These are phyloP conservation scores for Deroptyus accipitrinus DNA, from an alignment of 2,113 vertebrate species.

Conservation along the genomic window DNA sequence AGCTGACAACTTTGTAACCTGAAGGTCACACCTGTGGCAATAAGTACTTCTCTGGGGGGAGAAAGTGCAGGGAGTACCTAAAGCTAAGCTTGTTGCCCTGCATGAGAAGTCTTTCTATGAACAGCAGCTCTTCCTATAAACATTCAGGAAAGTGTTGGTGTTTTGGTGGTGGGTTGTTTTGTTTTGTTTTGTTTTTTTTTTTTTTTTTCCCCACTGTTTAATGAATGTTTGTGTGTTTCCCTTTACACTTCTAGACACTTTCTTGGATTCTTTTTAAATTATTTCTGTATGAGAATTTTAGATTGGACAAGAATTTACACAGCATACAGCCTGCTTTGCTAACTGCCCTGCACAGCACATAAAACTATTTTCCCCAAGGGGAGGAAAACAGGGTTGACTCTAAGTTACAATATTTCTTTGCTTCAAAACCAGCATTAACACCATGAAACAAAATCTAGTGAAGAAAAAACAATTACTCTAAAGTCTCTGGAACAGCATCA, in stretches of 20 bases:
- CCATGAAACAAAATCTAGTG: background rate
- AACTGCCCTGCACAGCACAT: background rate
- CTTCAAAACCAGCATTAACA: background rate
- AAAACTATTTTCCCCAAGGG: background rate
- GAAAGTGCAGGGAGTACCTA: background rate
- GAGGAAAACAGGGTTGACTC: background rate
- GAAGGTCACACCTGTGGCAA: background rate
- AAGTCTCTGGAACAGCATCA: background rate
- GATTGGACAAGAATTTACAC: background rate
- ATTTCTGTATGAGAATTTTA: background rate
- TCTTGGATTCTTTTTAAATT: background rate
- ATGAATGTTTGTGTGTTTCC: background rate
- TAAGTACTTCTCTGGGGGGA: background rate
- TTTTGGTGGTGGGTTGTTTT: background rate
- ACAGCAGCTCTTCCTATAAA: background rate
- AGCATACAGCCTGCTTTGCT: background rate
- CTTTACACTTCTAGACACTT: background rate
- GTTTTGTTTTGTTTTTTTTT: too few species aligned
- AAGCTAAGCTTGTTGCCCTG: background rate
- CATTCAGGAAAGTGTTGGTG: background rate
- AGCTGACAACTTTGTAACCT: background rate
- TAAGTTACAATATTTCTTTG: background rate
- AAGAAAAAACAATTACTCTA: background rate
- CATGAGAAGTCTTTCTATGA: background rate
- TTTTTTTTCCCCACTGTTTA: fast-evolving